A percentile compares a stretch with the other conserved stretches of the same genome.
These are phyloP conservation scores for Gorsachius goisagi DNA, from an alignment of 2,113 vertebrate species.

Conservation along the genomic window DNA sequence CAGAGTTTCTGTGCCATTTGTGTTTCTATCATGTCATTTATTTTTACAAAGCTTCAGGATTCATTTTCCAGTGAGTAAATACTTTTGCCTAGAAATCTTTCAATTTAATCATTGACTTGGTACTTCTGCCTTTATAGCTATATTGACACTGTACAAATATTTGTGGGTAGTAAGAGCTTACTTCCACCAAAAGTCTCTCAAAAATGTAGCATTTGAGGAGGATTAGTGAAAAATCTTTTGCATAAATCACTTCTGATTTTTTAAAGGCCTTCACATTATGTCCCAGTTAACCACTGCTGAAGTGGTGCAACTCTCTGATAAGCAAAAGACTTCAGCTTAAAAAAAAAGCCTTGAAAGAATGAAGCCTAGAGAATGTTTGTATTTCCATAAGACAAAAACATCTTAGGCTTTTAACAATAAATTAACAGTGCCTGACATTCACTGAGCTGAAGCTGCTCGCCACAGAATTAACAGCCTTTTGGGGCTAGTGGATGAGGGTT, in stretches of 20 bases:
- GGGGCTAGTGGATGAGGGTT: not conserved
- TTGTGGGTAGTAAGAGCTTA: not conserved
- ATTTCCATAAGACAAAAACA: not conserved
- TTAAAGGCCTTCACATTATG: not conserved
- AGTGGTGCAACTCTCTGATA: not conserved
- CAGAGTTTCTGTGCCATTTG: not conserved
- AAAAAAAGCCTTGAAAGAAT: not conserved
- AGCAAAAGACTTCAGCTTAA: not conserved
- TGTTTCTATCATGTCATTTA: not conserved
- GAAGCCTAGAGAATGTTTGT: not conserved
- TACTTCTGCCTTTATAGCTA: not conserved
- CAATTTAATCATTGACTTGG: not conserved
- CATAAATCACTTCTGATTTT: not conserved
- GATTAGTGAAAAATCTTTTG: not conserved
- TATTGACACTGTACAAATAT: not conserved
- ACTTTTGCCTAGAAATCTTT: not conserved
- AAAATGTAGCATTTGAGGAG: not conserved
- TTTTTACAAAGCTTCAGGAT: slow-evolving; percentile 7
- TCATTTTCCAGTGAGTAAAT: slow-evolving; percentile 4
- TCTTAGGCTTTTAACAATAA: not conserved
- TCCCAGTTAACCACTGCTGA: not conserved
- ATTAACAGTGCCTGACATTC: not conserved
- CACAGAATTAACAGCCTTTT: not conserved
- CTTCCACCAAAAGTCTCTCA: not conserved
- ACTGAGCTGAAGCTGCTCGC: not conserved